A percentile compares a stretch with the other conserved stretches of the same genome.
Evolutionary conservation across 2,113 vertebrate species (phyloP).

Genomic region (Cyprinus carpio): DNA sequence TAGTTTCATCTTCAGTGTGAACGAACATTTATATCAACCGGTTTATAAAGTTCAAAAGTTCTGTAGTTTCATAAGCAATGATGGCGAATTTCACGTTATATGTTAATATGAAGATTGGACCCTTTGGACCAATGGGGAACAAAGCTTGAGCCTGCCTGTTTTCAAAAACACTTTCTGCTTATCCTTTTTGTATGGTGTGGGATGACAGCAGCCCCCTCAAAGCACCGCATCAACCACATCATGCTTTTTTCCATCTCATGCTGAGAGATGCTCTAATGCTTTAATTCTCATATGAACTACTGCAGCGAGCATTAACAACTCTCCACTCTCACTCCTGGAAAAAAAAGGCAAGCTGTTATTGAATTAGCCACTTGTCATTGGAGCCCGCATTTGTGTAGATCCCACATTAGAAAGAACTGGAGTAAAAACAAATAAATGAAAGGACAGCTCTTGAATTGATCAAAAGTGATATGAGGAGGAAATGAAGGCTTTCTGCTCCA

Average conservation of each 20-base stretch:
- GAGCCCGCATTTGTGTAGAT: not conserved
- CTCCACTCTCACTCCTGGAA: not conserved
- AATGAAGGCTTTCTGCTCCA: not conserved
- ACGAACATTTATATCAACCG: too few species aligned
- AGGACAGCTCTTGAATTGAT: constrained; percentile 1
- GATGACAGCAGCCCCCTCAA: not conserved
- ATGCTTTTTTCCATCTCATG: not conserved
- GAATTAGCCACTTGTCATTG: not conserved
- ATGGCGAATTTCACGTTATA: too few species aligned
- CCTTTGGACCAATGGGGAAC: too few species aligned
- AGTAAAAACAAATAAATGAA: not conserved
- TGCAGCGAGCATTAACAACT: not conserved
- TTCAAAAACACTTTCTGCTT: not conserved
- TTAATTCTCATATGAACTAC: constrained; percentile 14
- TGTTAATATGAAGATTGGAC: too few species aligned
- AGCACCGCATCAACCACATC: not conserved
- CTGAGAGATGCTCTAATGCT: not conserved
- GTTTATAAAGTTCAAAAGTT: too few species aligned
- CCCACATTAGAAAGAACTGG: not conserved
- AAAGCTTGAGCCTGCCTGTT: not conserved
- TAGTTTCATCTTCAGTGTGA: too few species aligned
- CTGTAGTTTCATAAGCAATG: too few species aligned
- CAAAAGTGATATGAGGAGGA: not conserved
- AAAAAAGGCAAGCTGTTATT: not conserved
- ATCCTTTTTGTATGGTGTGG: not conserved